phyloP scores from a whole-genome alignment of 2,797 vertebrate species.

The Salmo trutta region DNA sequence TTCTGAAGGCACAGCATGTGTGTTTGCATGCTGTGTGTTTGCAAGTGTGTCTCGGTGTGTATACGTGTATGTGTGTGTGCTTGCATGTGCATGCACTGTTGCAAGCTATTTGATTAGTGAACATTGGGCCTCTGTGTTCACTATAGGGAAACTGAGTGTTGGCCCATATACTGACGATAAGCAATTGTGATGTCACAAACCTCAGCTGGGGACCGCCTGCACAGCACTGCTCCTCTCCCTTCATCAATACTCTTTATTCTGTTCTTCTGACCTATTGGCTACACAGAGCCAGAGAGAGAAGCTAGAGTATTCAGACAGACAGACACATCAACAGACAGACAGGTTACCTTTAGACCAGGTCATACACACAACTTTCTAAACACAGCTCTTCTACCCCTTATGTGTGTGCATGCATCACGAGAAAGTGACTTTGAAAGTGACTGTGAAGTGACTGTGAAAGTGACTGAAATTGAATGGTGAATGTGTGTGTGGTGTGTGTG shows the following conservation, averaged over 20 bases:
- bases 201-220: background rate
- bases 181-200: background rate
- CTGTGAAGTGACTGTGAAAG: no score
- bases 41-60: background rate
- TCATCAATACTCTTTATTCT: no score
- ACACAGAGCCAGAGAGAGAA: background rate
- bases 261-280: background rate
- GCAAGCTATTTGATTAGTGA: no score
- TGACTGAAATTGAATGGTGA: background rate
- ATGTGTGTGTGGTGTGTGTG: constrained; percentile 38
- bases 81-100: background rate
- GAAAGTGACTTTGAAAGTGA: no score
- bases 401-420: no score
- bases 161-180: background rate
- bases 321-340: background rate
- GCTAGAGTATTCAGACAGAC: background rate
- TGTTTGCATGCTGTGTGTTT: no score
- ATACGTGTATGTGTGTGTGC: background rate
- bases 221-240: no score
- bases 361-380: no score
- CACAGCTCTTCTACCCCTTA: no score
- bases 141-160: background rate
- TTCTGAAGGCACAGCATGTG: no score
- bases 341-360: background rate
- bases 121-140: background rate